Evolutionary conservation across 2,113 vertebrate genomes (phyloP).

Genomic region (Sinocyclocheilus grahami): DNA sequence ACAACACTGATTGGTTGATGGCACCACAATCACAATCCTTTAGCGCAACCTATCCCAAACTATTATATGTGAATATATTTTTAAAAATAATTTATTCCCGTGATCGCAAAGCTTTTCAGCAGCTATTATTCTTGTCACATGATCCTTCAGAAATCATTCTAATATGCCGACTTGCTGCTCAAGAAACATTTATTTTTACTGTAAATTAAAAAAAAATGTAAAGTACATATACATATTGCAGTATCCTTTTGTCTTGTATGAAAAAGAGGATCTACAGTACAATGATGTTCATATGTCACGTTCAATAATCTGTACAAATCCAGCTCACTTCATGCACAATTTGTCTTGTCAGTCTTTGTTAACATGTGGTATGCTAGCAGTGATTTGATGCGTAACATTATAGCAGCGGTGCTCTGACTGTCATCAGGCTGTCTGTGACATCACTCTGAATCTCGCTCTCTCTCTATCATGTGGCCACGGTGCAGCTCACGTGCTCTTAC

Average conservation of each 20-base stretch:
- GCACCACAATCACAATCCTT: too few relatives aligned
- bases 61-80: too few relatives aligned
- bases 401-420: background rate
- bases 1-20: background rate
- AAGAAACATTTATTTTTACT: background rate
- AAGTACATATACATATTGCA: background rate
- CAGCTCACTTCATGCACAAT: background rate
- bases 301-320: background rate
- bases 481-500: background rate
- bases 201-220: background rate
- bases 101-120: background rate
- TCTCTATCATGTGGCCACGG: too few relatives aligned
- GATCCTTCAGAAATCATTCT: background rate
- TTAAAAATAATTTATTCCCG: too few relatives aligned
- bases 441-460: background rate
- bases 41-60: too few relatives aligned
- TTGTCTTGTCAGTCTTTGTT: background rate
- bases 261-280: background rate
- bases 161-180: background rate
- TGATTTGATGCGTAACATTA: background rate
- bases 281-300: background rate
- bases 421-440: slow-evolving; percentile 38
- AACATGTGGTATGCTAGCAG: too few relatives aligned
- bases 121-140: background rate
- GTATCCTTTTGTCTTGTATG: background rate